These are phyloP conservation scores for Gallinago media DNA, from an alignment of 2,113 vertebrate species.

Conservation along the genomic window DNA sequence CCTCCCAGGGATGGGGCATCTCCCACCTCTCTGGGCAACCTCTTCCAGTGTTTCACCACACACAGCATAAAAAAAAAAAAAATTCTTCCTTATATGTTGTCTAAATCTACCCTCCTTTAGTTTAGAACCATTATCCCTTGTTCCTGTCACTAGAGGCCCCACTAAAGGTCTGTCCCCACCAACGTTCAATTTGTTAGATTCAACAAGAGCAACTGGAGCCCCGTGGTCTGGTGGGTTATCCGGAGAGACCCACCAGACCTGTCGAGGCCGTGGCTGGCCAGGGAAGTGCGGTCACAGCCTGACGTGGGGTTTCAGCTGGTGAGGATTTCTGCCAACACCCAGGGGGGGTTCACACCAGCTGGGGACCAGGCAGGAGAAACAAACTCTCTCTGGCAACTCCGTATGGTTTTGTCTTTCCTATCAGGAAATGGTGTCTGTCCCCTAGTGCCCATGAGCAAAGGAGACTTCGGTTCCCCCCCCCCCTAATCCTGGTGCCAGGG, in stretches of 20 bases:
- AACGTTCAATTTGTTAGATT: background rate
- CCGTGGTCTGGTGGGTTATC: background rate
- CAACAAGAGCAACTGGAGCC: rapidly evolving
- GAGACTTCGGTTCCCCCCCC: background rate
- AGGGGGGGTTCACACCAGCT: constrained; percentile 19
- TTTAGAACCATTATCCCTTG: background rate
- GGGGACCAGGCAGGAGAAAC: background rate
- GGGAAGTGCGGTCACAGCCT: background rate
- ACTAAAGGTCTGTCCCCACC: background rate
- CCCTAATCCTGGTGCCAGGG: background rate
- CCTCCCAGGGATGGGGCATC: background rate
- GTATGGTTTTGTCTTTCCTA: constrained; percentile 49
- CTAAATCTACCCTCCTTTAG: background rate
- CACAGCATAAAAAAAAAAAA: rapidly evolving
- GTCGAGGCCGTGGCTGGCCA: rapidly evolving
- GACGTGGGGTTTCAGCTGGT: constrained; percentile 6
- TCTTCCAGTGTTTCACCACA: rapidly evolving
- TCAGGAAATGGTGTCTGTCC: background rate
- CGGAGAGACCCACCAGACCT: background rate
- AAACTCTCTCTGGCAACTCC: constrained; percentile 37
- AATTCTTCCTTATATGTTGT: background rate
- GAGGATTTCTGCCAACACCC: constrained; percentile 41
- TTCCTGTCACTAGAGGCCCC: background rate
- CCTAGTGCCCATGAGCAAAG: background rate
- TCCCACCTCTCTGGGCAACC: background rate